Conservation (phyloP, 2,888 invertebrate species). For the Tetranychus truncatus region DNA sequence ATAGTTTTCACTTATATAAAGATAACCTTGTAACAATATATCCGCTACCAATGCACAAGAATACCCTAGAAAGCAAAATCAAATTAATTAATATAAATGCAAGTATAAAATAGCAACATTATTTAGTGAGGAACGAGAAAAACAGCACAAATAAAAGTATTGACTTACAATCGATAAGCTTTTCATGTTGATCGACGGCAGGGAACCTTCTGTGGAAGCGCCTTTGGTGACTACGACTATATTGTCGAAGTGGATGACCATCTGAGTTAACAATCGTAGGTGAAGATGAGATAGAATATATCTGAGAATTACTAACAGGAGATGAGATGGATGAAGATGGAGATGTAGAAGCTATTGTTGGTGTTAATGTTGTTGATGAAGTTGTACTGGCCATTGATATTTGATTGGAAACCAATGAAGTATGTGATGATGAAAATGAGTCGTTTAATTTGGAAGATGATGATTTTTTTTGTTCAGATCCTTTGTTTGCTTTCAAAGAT, state of each 20-base stretch:
- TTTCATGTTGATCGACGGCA: slow-evolving; percentile 24
- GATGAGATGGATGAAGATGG: not conserved
- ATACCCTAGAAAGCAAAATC: slow-evolving; percentile 45
- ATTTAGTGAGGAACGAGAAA: not conserved
- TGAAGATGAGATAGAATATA: not conserved
- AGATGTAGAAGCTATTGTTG: not conserved
- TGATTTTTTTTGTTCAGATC: no score
- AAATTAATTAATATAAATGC: not conserved
- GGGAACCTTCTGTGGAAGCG: slow-evolving; percentile 26
- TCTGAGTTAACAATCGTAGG: not conserved
- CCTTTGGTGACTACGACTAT: slow-evolving; percentile 19
- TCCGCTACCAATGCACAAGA: slow-evolving; percentile 81
- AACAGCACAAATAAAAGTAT: not conserved
- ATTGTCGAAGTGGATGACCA: slow-evolving; percentile 3
- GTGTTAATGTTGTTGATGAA: no score
- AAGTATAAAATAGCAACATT: not conserved
- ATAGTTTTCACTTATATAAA: slow-evolving; percentile 76
- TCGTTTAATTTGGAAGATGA: no score
- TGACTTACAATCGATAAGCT: slow-evolving; percentile 26
- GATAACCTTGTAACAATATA: slow-evolving; percentile 72
- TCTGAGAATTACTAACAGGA: not conserved
- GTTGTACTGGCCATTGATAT: no score
- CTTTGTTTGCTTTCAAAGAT: no score
- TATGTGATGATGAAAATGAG: no score
- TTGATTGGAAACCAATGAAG: no score